These are phyloP conservation scores for Campopleginae sp. DNA, from an alignment of 2,888 invertebrate genomes.

Conservation along the genomic window DNA sequence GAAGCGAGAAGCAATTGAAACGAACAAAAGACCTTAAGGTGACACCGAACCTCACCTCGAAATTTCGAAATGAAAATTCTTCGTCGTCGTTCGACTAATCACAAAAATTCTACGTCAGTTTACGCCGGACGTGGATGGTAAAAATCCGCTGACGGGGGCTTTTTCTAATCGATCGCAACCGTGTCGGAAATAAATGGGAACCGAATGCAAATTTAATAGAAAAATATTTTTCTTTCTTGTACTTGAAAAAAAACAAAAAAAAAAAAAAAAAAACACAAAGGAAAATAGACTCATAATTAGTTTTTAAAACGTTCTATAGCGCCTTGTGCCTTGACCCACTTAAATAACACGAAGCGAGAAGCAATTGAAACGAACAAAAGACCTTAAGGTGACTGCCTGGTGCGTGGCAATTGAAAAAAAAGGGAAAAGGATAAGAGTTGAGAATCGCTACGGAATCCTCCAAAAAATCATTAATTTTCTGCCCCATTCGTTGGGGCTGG, in stretches of 20 bases:
- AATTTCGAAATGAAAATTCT: not conserved
- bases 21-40: constrained; percentile 5
- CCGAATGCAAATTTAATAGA: not conserved
- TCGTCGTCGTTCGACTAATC: not conserved
- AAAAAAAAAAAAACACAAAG: too few species aligned
- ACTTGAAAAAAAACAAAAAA: too few species aligned
- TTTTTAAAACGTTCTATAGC: constrained; percentile 66
- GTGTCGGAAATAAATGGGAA: too few species aligned
- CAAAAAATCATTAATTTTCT: constrained; percentile 89
- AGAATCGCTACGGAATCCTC: constrained; percentile 57
- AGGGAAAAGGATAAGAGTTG: not conserved
- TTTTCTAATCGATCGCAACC: too few species aligned
- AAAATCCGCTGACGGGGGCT: too few species aligned
- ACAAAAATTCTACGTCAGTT: too few species aligned
- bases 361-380: too few species aligned
- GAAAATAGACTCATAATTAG: too few species aligned
- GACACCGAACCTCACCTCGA: constrained; percentile 32
- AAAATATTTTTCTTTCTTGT: not conserved
- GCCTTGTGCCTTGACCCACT: constrained; percentile 76
- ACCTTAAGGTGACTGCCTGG: too few species aligned
- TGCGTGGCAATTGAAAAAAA: not conserved
- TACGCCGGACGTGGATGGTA: too few species aligned
- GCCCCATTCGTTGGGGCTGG: constrained; percentile 88
- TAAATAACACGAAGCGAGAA: constrained; percentile 25
- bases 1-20: constrained; percentile 18